These are phyloP conservation scores for Achatina immaculata DNA, from an alignment of 1,140 invertebrate genomes.

Conservation along the genomic window DNA sequence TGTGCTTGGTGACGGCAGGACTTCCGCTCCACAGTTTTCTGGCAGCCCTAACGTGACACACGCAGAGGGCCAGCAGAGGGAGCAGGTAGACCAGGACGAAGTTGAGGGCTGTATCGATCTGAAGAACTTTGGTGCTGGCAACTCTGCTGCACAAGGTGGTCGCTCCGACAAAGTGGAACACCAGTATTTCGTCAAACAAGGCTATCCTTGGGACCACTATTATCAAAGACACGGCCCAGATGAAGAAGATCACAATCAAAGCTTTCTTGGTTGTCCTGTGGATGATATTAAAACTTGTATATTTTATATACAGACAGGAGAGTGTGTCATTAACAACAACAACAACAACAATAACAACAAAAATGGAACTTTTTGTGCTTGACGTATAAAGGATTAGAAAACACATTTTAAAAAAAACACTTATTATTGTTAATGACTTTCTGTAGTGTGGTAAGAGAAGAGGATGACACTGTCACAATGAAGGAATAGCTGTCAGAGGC, in stretches of 20 bases:
- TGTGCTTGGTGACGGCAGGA: neutral
- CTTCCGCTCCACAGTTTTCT: constrained; percentile 42
- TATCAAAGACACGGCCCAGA: constrained; percentile 50
- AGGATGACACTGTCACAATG: too few relatives aligned
- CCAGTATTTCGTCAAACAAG: constrained; percentile 33
- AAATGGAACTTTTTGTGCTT: too few relatives aligned
- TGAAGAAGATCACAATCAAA: constrained; percentile 37
- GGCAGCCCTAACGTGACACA: constrained; percentile 54
- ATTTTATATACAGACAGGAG: too few relatives aligned
- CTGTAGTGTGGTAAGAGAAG: too few relatives aligned
- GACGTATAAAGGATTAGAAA: too few relatives aligned
- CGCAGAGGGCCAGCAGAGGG: constrained; percentile 46
- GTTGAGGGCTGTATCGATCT: constrained; percentile 45
- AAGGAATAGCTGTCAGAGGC: too few relatives aligned
- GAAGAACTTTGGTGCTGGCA: neutral
- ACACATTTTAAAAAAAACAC: too few relatives aligned
- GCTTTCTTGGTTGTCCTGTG: constrained; percentile 48
- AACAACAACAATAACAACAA: too few relatives aligned
- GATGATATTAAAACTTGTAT: constrained; percentile 12
- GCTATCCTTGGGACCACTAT: constrained; percentile 42
- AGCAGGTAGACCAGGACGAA: constrained; percentile 51
- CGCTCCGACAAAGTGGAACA: constrained; percentile 25
- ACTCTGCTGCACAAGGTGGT: constrained; percentile 24
- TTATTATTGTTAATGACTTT: too few relatives aligned
- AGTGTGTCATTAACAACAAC: too few relatives aligned